phyloP scores from a whole-genome alignment of 2,797 vertebrate genomes.

The Poeciliopsis presidionis region DNA sequence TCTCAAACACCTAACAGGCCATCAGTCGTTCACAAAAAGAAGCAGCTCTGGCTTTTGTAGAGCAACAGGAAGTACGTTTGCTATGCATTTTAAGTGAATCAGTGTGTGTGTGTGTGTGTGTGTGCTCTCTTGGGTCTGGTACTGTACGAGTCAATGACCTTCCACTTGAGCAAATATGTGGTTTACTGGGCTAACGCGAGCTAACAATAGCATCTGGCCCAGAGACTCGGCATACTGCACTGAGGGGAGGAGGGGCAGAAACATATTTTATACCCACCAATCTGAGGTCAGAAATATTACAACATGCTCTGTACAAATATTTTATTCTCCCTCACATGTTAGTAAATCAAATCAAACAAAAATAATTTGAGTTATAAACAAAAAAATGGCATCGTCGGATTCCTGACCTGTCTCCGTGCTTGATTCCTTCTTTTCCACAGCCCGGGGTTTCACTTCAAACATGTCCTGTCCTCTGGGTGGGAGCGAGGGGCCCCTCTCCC shows the following conservation, averaged over 20 bases:
- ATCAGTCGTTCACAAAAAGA: neutral
- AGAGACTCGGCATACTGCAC: constrained; percentile 26
- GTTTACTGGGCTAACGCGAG: constrained; percentile 60
- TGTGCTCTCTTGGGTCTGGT: constrained; percentile 15
- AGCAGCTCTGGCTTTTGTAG: neutral
- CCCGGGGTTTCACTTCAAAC: constrained; percentile 88
- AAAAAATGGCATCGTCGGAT: neutral
- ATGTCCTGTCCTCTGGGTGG: constrained; percentile 78
- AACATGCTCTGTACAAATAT: neutral
- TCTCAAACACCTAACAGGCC: neutral
- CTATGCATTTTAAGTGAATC: neutral
- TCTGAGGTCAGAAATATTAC: neutral
- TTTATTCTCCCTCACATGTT: neutral
- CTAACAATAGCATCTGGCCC: constrained; percentile 49
- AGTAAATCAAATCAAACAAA: neutral
- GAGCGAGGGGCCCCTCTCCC: constrained; percentile 55
- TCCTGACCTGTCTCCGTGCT: constrained; percentile 86
- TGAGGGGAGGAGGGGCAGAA: neutral
- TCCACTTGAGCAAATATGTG: constrained; percentile 64
- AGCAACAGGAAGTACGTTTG: neutral
- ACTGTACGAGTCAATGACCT: constrained; percentile 42
- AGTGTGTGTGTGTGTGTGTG: constrained; percentile 12
- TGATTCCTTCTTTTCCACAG: constrained; percentile 84
- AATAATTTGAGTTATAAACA: neutral
- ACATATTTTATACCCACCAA: neutral